Base-by-base conservation (phyloP, 2,888 invertebrate genomes). In the Tillus elongatus region DNA sequence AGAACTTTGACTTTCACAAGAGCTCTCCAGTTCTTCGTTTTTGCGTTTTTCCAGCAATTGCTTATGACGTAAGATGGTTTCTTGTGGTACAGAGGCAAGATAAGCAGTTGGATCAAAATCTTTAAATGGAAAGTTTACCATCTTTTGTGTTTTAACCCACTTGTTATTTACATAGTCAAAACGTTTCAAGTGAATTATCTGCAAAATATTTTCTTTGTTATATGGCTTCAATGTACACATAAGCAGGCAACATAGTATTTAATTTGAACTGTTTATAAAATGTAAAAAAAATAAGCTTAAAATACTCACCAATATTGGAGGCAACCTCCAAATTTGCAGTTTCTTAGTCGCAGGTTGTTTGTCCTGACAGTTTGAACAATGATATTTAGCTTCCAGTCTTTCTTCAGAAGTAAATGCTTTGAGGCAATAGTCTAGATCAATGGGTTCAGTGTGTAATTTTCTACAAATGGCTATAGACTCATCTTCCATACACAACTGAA, bases 71-170 rank as follows among this genome's bases (percentile, higher is more conserved):
- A 80, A 64, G 37, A 84, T 79, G 2, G 85, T 85, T 59, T 82
- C 79, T 53, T 80, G 79, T 0, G 86, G 86, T 27, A 86, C 79
- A 0, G 82, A 78, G 0, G 90, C 91, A 39, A 92, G 68, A 69
- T 85, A 93, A 3, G 79, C 78, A 1, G 88, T 83, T 0, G 90
- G 90, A 58, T 91, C 88, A 61, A 92, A 90, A 56, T 87, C 75
- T 46, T 79, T 74, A 58, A 84, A 79, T 1, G 91, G 90, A 60
- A 91, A 91, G 58, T 88, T 83, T 1, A 92, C 91, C 13, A 87
- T 86, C 61, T 91, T 92, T 59, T 90, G 90, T 0, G 91, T 92
- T 61, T 93, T 93, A 13, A 92, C 86, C 92, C 92, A 93, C 56
- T 89, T 82, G 58, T 79, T 84, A 66, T 88, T 86, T 36, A 89